Conservation (phyloP, 2,113 vertebrate genomes). For the Anhinga rufa region DNA sequence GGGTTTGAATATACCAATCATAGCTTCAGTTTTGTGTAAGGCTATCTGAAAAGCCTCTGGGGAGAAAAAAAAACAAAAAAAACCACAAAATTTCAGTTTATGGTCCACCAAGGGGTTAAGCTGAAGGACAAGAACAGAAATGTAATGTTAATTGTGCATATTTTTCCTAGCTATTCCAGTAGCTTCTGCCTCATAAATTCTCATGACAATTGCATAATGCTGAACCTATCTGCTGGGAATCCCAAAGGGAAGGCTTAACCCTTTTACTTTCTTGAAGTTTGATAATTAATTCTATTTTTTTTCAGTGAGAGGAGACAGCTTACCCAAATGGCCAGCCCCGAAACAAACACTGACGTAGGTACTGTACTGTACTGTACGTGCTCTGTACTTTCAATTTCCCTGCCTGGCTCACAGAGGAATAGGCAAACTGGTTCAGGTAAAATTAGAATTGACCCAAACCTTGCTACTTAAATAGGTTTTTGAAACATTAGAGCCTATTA, state of each 20-base stretch:
- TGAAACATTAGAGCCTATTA: neutral
- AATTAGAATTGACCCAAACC: slow-evolving; percentile 46
- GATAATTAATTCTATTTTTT: slow-evolving; percentile 41
- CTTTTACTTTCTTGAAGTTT: slow-evolving; percentile 30
- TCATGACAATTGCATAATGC: slow-evolving; percentile 21
- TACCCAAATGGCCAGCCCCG: neutral
- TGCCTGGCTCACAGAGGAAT: slow-evolving; percentile 18
- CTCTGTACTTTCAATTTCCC: slow-evolving; percentile 5
- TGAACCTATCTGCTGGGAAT: slow-evolving; percentile 1
- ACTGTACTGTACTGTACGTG: neutral
- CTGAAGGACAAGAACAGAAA: slow-evolving; percentile 12
- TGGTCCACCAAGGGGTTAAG: slow-evolving; percentile 20
- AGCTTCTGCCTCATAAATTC: slow-evolving; percentile 6
- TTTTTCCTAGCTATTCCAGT: neutral
- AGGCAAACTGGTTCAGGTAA: slow-evolving; percentile 20
- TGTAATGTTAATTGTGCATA: slow-evolving; percentile 10
- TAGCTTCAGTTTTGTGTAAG: neutral
- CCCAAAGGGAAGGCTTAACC: slow-evolving; percentile 35
- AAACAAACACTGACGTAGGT: slow-evolving; percentile 14
- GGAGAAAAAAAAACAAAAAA: neutral
- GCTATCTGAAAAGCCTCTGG: neutral
- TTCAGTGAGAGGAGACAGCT: neutral
- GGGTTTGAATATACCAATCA: neutral
- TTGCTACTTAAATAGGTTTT: neutral
- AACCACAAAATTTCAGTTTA: neutral